Evolutionary conservation across 2,797 vertebrate genomes (phyloP), one percentile per base, ranked within the genome.

Genomic region (Rallus crepitans): DNA sequence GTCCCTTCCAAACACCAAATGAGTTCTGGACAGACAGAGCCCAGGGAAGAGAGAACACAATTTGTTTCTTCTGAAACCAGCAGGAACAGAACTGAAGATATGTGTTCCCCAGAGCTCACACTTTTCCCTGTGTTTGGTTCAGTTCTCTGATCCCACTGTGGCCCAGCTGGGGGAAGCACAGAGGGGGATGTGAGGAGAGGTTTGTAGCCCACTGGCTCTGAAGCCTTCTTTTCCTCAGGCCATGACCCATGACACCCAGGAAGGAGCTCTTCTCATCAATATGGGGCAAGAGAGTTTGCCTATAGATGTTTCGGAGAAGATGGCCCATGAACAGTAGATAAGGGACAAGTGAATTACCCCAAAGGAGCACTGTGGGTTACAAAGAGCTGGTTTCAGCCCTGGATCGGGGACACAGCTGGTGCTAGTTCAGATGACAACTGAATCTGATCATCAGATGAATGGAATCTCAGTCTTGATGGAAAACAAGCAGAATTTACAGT

Each of bases 1-100:
- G 66, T 76, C 40, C 72, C 25, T 86, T 78, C 50, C 42, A 50
- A 83, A 81, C 52, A 7, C 31, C 56, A 42, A 89, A 18, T n/a
- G 20, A 80, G 31, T 83, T 63, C 68, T 8, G 14, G 33, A 19
- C 11, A 66, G 68, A 25, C 39, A 68, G 71, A 71, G 37, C 6
- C 9, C 20, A 60, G 25, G 57, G 35, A 73, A 76, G 31, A 80
- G 56, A 18, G 82, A 85, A 66, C 6, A 18, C 8, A 6, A 30
- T 77, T 85, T 75, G 12, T 84, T 94, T 76, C 48, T 91, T 77
- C 72, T 60, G 52, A 88, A 93, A 76, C 71, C 65, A 55, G 25
- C 5, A 56, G n/a, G 39, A 73, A 66, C 31, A 60, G 47, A 89
- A 78, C 50, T 59, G 59, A 85, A 31, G 13, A 7, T 9, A 31